A percentile compares a stretch with the other conserved stretches of the same genome.
phyloP scores from a whole-genome alignment of 2,113 vertebrate species.

The Oceanites oceanicus region DNA sequence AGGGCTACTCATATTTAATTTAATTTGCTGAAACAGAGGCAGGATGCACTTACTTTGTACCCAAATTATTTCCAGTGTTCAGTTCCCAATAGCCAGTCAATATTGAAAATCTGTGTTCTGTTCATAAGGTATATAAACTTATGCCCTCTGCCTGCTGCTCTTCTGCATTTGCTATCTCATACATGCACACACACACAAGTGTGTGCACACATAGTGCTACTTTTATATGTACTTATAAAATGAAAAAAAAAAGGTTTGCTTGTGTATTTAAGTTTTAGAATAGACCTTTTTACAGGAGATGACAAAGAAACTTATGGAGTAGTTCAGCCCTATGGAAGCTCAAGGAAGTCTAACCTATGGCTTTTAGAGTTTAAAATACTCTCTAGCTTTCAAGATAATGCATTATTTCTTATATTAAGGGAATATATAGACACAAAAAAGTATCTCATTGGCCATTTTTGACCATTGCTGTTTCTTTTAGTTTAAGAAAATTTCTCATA shows the following conservation, averaged over 20 bases:
- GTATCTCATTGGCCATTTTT: background rate
- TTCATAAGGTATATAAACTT: background rate
- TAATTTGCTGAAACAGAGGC: background rate
- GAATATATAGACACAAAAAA: background rate
- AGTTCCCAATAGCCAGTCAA: background rate
- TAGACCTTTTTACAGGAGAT: background rate
- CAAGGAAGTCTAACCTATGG: background rate
- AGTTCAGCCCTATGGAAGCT: background rate
- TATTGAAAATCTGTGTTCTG: background rate
- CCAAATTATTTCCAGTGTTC: background rate
- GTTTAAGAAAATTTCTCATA: background rate
- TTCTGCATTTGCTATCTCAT: background rate
- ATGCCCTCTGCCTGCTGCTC: background rate
- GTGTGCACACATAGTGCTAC: rapidly evolving
- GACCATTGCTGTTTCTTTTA: background rate
- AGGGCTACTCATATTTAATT: background rate
- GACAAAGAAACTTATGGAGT: background rate
- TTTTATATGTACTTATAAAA: background rate
- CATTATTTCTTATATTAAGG: background rate
- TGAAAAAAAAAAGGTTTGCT: background rate
- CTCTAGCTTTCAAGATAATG: background rate
- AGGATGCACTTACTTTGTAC: background rate
- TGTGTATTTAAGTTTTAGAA: background rate
- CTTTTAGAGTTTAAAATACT: background rate
- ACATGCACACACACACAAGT: background rate